Percentiles rank a stretch among this genome's conserved stretches.
Evolutionary conservation across 2,113 vertebrate genomes (phyloP).

Genomic region (Xenus cinereus): DNA sequence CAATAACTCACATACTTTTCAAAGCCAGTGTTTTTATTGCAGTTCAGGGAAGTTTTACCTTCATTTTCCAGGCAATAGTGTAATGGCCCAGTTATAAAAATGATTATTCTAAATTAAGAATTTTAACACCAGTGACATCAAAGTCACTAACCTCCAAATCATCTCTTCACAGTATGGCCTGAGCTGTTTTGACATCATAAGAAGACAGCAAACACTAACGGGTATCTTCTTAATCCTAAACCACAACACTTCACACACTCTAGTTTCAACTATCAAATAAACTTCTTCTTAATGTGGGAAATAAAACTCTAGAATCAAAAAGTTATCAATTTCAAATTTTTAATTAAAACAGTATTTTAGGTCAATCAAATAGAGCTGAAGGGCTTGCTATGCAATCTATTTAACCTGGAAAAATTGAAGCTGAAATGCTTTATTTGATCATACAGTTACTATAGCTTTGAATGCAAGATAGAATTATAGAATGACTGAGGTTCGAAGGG

Average conservation of each 20-base stretch:
- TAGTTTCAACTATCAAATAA: background rate
- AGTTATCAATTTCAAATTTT: background rate
- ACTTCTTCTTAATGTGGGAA: background rate
- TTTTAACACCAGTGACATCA: background rate
- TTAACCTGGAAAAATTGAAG: background rate
- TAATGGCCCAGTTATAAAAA: background rate
- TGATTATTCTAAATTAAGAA: background rate
- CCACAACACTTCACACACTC: background rate
- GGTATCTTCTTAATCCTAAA: background rate
- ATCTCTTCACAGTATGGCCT: background rate
- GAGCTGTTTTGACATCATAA: background rate
- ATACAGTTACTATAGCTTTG: background rate
- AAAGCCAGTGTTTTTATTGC: background rate
- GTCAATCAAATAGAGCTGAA: background rate
- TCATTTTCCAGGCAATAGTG: background rate
- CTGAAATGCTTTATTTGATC: background rate
- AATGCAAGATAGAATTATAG: accelerated
- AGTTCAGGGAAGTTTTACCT: background rate
- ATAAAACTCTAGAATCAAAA: background rate
- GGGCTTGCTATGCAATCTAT: background rate
- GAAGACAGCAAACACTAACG: background rate
- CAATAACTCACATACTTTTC: background rate
- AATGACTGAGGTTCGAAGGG: background rate
- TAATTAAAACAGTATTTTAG: background rate
- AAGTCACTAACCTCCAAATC: background rate